These are phyloP conservation scores for Ruditapes philippinarum DNA, from an alignment of 1,140 invertebrate genomes.

Conservation along the genomic window DNA sequence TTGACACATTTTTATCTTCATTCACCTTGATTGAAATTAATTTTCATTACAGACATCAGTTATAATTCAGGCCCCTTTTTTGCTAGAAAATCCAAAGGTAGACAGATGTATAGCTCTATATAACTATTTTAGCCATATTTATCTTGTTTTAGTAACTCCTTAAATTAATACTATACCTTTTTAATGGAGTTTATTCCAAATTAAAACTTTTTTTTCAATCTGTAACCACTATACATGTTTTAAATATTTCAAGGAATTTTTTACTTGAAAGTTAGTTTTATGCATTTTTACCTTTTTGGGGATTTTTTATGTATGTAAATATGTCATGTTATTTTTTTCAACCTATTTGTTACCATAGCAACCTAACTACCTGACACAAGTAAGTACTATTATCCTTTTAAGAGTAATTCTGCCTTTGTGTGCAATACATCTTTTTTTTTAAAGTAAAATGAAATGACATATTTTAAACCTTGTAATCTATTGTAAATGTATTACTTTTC, in stretches of 20 bases:
- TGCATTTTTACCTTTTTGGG: constrained; percentile 61
- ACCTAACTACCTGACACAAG: constrained; percentile 62
- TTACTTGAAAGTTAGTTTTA: constrained; percentile 57
- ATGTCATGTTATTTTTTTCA: constrained; percentile 52
- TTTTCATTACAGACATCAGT: too few species aligned
- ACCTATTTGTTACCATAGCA: constrained; percentile 50
- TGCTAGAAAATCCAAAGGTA: constrained; percentile 32
- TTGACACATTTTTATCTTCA: too few species aligned
- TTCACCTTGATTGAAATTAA: too few species aligned
- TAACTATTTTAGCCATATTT: constrained; percentile 9
- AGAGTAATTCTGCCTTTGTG: constrained; percentile 40
- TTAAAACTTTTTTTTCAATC: constrained; percentile 17
- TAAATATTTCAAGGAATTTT: constrained; percentile 46
- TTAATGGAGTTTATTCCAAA: constrained; percentile 52
- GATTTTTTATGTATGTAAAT: constrained; percentile 63
- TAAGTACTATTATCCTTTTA: constrained; percentile 25
- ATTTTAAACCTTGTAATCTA: constrained; percentile 13
- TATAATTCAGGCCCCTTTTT: too few species aligned
- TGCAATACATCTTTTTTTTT: constrained; percentile 37
- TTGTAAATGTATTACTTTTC: not conserved
- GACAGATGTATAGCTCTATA: constrained; percentile 5
- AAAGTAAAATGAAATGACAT: constrained; percentile 36
- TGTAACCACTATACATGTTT: constrained; percentile 60
- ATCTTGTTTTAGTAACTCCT: constrained; percentile 11
- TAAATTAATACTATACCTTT: constrained; percentile 43